Conservation (phyloP, 2,797 vertebrate species). For the Platalea minor region DNA sequence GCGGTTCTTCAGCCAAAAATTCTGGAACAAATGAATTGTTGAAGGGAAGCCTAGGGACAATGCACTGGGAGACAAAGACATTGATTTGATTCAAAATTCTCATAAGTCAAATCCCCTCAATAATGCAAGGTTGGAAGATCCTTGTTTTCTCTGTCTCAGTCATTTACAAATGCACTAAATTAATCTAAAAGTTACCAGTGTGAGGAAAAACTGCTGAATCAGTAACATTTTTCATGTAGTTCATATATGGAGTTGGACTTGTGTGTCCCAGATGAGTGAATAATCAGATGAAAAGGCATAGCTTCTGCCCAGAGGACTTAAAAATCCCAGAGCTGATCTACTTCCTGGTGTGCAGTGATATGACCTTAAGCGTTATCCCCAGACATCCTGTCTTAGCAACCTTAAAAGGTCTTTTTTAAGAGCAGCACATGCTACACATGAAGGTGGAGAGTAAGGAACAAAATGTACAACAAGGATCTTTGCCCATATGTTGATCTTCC, state of each 20-base stretch:
- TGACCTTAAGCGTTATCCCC: neutral
- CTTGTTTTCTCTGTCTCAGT: neutral
- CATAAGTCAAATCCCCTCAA: neutral
- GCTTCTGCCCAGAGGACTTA: neutral
- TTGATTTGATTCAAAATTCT: neutral
- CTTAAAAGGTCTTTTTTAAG: neutral
- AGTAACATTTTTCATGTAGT: neutral
- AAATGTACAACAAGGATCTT: neutral
- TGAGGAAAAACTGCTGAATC: neutral
- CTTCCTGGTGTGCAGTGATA: neutral
- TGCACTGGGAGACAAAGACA: neutral
- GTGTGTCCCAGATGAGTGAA: neutral
- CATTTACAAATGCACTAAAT: neutral
- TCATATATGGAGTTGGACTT: neutral
- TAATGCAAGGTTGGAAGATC: neutral
- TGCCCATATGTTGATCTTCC: neutral
- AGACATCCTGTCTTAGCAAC: neutral
- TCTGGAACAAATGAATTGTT: neutral
- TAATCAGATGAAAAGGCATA: neutral
- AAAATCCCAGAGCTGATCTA: neutral
- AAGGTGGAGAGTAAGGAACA: neutral
- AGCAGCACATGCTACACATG: neutral
- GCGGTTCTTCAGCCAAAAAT: neutral
- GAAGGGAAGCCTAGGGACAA: neutral
- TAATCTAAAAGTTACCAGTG: neutral